A percentile compares a stretch with the other conserved stretches of the same genome.
phyloP scores from a whole-genome alignment of 64 coral and sea anemone genomes.

The Cladopsammia gracilis region DNA sequence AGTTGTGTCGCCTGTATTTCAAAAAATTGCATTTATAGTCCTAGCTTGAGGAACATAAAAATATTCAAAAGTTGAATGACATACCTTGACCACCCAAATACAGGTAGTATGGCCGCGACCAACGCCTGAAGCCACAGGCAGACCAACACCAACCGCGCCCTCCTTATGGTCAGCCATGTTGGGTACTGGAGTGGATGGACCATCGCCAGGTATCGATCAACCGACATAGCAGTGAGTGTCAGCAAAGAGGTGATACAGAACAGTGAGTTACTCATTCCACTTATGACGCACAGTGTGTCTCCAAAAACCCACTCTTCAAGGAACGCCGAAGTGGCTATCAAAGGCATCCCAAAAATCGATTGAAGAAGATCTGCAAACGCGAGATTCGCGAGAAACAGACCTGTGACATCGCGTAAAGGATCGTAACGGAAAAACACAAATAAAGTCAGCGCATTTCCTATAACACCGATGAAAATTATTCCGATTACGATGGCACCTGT shows the following conservation, averaged over 20 bases:
- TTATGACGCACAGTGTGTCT: constrained; percentile 49
- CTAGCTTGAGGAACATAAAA: not conserved
- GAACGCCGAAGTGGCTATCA: constrained; percentile 76
- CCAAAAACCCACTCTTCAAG: constrained; percentile 68
- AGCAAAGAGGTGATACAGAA: constrained; percentile 83
- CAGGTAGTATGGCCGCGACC: constrained; percentile 51
- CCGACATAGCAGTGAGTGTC: constrained; percentile 73
- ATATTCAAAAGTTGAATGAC: not conserved
- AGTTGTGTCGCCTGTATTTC: no score
- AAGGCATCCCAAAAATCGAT: constrained; percentile 62
- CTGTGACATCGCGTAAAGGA: constrained; percentile 65
- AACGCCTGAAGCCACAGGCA: constrained; percentile 65
- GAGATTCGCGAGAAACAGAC: constrained; percentile 75
- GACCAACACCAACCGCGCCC: constrained; percentile 38
- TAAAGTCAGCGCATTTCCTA: constrained; percentile 60
- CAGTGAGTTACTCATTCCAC: constrained; percentile 76
- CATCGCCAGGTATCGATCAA: constrained; percentile 77
- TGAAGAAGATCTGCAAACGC: constrained; percentile 76
- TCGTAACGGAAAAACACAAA: constrained; percentile 35
- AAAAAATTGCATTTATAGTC: no score
- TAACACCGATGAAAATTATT: constrained; percentile 58
- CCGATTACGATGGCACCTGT: constrained; percentile 20
- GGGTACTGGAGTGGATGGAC: constrained; percentile 50
- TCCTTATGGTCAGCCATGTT: constrained; percentile 22
- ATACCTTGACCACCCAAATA: constrained; percentile 73